phyloP scores from a whole-genome alignment of 2,113 vertebrate species.

The Genyomyrus donnyi region DNA sequence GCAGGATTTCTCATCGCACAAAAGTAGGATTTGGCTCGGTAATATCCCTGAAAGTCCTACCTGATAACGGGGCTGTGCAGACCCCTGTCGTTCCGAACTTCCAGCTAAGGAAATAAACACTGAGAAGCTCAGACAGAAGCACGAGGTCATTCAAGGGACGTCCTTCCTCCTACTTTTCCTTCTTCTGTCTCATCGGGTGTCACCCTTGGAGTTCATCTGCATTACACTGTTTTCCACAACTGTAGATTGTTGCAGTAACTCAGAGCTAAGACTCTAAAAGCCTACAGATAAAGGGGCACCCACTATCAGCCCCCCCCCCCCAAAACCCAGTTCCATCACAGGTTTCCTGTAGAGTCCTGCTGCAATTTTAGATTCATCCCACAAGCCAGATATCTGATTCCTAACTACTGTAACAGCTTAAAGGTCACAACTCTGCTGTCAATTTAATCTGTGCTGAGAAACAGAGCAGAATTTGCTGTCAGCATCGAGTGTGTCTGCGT shows the following conservation, averaged over 20 bases:
- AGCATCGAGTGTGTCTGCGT: background rate
- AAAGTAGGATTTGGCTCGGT: background rate
- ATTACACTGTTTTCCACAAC: background rate
- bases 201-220: background rate
- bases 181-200: background rate
- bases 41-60: background rate
- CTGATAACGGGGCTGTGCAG: background rate
- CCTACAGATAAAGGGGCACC: background rate
- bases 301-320: background rate
- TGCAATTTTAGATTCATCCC: background rate
- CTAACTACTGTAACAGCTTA: constrained; percentile 1
- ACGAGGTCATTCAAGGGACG: background rate
- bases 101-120: background rate
- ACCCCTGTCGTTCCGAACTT: background rate
- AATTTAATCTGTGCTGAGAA: background rate
- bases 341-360: background rate
- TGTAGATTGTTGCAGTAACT: background rate
- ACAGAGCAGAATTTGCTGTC: background rate
- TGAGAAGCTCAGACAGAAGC: background rate
- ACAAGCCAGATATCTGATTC: background rate
- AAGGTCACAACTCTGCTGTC: background rate
- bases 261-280: background rate
- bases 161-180: background rate
- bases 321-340: background rate
- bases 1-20: background rate